Conservation (phyloP, 2,113 vertebrate species). For the Drymodes brunneopygia region DNA sequence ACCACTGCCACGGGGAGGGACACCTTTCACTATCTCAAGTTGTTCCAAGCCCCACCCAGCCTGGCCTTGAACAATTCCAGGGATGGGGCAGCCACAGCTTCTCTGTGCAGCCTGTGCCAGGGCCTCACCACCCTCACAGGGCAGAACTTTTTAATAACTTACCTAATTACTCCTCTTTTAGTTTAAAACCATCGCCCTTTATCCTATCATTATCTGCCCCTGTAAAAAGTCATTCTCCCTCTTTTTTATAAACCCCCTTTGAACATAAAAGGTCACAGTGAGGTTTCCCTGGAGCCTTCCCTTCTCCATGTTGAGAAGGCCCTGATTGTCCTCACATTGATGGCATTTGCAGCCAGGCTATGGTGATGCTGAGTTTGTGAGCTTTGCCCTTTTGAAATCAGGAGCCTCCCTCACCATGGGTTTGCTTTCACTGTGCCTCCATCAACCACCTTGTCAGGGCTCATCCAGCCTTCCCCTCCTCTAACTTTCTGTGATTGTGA, state of each 20-base stretch:
- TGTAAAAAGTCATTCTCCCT: neutral
- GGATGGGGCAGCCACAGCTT: neutral
- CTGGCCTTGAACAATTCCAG: neutral
- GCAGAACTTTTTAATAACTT: neutral
- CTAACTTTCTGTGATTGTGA: neutral
- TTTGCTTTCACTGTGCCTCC: neutral
- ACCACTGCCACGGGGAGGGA: neutral
- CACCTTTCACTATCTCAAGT: fast-evolving
- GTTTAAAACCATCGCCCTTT: neutral
- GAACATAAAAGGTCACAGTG: neutral
- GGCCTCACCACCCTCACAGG: neutral
- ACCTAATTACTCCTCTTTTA: neutral
- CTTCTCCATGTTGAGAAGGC: neutral
- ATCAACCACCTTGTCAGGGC: neutral
- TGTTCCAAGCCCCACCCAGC: neutral
- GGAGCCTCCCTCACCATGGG: neutral
- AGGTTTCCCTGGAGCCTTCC: neutral
- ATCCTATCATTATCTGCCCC: neutral
- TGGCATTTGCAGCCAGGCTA: neutral
- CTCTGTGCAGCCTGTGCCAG: neutral
- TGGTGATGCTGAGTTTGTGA: neutral
- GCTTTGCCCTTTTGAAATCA: neutral
- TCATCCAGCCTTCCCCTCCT: neutral
- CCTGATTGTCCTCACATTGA: neutral
- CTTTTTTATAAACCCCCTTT: neutral